Percentiles rank a stretch among this genome's conserved stretches.
Evolutionary conservation across 2,888 invertebrate species (phyloP).

Genomic region (Eumacrocentrus americanus): DNA sequence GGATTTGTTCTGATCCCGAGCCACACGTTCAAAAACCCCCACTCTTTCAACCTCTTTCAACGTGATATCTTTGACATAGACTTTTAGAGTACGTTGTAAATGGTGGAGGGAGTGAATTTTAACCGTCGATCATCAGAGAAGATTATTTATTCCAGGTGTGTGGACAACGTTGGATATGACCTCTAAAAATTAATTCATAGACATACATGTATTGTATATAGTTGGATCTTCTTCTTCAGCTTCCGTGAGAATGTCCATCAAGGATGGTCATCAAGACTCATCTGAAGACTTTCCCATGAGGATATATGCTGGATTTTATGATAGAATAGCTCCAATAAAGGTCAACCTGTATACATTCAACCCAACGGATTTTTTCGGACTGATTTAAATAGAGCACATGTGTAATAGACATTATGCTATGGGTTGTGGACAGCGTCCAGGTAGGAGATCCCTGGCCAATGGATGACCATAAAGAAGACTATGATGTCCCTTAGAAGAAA

Average conservation of each 20-base stretch:
- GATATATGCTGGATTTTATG: not conserved
- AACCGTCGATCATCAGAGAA: too few species aligned
- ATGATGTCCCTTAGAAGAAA: not conserved
- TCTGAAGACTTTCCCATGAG: conserved; percentile 12
- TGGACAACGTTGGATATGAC: too few species aligned
- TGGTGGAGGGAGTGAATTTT: too few species aligned
- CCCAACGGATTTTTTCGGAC: conserved; percentile 56
- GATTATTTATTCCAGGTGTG: too few species aligned
- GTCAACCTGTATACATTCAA: conserved; percentile 31
- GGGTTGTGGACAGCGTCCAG: conserved; percentile 46
- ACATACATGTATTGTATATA: too few species aligned
- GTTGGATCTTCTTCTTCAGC: not conserved
- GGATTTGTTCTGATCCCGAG: not conserved
- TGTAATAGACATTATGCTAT: not conserved
- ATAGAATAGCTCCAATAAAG: conserved; percentile 28
- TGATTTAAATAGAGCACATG: conserved; percentile 52
- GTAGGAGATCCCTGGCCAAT: conserved; percentile 33
- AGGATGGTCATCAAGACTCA: not conserved
- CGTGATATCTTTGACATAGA: not conserved
- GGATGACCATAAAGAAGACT: conserved; percentile 31
- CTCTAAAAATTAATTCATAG: too few species aligned
- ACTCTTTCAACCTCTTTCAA: too few species aligned
- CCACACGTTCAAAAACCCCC: not conserved
- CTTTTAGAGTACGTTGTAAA: too few species aligned
- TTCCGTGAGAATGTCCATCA: not conserved